A percentile compares a stretch with the other conserved stretches of the same genome.
phyloP scores from a whole-genome alignment of 2,113 vertebrate species.

The Craseonycteris thonglongyai region DNA sequence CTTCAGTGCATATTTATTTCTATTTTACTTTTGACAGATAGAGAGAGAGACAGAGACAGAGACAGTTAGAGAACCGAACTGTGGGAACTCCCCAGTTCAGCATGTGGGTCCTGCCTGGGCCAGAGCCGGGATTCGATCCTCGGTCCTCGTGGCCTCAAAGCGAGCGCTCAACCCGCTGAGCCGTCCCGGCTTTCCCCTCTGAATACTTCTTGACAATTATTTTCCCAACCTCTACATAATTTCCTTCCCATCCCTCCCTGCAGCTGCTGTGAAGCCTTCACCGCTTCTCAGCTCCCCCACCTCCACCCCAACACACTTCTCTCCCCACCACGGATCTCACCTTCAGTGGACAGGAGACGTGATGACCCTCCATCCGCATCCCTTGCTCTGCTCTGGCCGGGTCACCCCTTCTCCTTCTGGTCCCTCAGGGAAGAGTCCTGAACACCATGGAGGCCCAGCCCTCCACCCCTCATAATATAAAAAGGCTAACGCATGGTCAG shows the following conservation, averaged over 20 bases:
- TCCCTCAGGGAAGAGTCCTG: neutral
- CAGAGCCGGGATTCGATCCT: no score
- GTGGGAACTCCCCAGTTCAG: no score
- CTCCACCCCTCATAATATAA: neutral
- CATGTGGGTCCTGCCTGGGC: no score
- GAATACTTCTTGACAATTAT: constrained; percentile 49
- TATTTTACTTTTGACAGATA: no score
- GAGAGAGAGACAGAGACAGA: no score
- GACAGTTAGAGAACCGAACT: no score
- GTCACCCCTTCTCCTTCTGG: neutral
- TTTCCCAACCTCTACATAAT: constrained; percentile 37
- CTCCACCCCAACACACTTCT: neutral
- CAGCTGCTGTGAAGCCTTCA: constrained; percentile 31
- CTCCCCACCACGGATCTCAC: neutral
- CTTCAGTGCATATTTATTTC: no score
- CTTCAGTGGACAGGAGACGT: neutral
- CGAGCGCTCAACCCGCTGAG: no score
- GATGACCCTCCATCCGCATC: neutral
- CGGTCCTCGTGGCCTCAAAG: no score
- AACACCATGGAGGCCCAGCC: neutral
- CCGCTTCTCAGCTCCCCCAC: neutral
- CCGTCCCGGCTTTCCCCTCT: no score
- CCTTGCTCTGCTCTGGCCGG: neutral
- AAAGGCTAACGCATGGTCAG: neutral
- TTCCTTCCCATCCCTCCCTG: constrained; percentile 36